Percentiles rank a stretch among this genome's conserved stretches.
Evolutionary conservation across 2,888 invertebrate species (phyloP).

Genomic region (Urechis unicinctus): DNA sequence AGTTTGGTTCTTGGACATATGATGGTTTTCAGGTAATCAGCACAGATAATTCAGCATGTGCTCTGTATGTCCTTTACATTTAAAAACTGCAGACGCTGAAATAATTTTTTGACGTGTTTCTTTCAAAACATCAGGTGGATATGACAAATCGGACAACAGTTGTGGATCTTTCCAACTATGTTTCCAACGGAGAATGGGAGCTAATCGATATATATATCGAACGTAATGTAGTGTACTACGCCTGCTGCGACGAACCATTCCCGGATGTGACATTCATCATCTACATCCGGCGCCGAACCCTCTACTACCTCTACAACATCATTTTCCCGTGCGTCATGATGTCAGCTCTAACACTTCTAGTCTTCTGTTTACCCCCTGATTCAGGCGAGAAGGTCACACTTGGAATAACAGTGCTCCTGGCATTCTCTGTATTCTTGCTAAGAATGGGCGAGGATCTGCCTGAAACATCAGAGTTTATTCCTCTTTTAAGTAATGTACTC

Average conservation of each 20-base stretch:
- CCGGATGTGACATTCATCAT: conserved; percentile 53
- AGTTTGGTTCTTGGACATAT: conserved; percentile 45
- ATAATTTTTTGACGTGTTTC: background rate
- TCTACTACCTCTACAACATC: conserved; percentile 55
- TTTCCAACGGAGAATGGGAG: conserved; percentile 46
- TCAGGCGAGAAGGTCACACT: conserved; percentile 57
- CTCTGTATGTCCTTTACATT: background rate
- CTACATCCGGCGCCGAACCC: conserved; percentile 53
- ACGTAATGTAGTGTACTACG: conserved; percentile 41
- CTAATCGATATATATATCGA: conserved; percentile 32
- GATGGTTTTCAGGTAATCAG: conserved; percentile 45
- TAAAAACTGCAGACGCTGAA: background rate
- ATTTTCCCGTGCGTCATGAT: conserved; percentile 58
- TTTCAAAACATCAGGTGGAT: conserved; percentile 28
- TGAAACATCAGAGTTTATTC: conserved; percentile 57
- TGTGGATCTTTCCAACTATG: conserved; percentile 42
- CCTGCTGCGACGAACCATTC: conserved; percentile 45
- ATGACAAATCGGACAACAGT: conserved; percentile 33
- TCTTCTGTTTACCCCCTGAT: conserved; percentile 56
- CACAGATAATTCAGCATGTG: background rate
- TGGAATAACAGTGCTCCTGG: conserved; percentile 57
- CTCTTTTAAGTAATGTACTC: conserved; percentile 53
- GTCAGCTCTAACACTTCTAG: conserved; percentile 59
- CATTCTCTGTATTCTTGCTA: conserved; percentile 58
- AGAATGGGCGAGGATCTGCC: conserved; percentile 59